These are phyloP conservation scores for Paralinhomoeus sp. DNA, from an alignment of 2,888 invertebrate genomes.

Conservation along the genomic window DNA sequence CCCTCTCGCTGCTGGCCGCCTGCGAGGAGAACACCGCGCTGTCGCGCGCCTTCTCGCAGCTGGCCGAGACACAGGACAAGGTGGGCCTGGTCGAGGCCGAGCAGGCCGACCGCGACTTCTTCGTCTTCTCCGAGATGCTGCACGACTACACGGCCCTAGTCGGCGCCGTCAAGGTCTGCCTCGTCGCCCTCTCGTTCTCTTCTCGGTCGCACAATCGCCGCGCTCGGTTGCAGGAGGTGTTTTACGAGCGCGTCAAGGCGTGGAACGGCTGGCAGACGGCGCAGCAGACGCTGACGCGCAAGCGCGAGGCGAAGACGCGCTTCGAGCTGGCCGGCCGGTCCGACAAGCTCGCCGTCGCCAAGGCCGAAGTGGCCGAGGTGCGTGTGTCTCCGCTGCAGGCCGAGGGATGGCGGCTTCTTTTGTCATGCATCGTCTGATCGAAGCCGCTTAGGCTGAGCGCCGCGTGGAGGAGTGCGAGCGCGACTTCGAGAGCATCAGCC, in stretches of 20 bases:
- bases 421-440: background rate
- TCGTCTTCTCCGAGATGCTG: conserved; percentile 69
- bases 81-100: conserved; percentile 61
- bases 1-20: conserved; percentile 64
- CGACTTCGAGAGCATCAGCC: conserved; percentile 81
- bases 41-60: conserved; percentile 62
- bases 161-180: conserved; percentile 54
- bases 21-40: conserved; percentile 79
- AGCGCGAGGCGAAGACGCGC: conserved; percentile 76
- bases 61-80: conserved; percentile 48
- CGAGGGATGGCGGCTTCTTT: too few relatives aligned
- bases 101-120: conserved; percentile 83
- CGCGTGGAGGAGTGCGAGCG: conserved; percentile 89
- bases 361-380: conserved; percentile 77
- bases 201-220: background rate
- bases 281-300: conserved; percentile 71
- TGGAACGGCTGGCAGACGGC: conserved; percentile 96
- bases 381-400: too few relatives aligned
- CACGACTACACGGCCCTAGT: conserved; percentile 80
- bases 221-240: conserved; percentile 42
- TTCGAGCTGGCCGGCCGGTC: conserved; percentile 64
- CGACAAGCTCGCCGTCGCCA: conserved; percentile 66
- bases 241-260: conserved; percentile 49
- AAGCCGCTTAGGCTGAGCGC: conserved; percentile 53
- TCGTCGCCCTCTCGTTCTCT: background rate